These are phyloP conservation scores for Colinus virginianus DNA, from an alignment of 2,113 vertebrate genomes.

Conservation along the genomic window DNA sequence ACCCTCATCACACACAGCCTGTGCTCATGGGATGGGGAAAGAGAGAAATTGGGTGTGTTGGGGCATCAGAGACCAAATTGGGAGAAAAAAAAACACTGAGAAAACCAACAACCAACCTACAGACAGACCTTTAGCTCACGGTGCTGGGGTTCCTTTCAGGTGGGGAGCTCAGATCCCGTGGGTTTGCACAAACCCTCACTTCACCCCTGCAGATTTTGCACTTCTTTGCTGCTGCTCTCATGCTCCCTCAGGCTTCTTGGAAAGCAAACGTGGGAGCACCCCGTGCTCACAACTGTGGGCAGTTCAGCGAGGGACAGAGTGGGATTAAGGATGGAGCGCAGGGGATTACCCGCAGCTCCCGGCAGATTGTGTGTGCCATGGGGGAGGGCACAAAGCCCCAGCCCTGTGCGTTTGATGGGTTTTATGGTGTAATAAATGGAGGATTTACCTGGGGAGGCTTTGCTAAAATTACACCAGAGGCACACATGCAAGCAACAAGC, in stretches of 20 bases:
- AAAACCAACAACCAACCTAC: background rate
- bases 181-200: fast-evolving
- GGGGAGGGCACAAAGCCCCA: background rate
- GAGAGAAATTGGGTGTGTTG: background rate
- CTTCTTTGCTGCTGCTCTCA: fast-evolving
- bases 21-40: background rate
- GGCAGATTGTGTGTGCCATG: background rate
- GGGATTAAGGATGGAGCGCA: slow-evolving; percentile 10
- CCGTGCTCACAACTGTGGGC: fast-evolving
- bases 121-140: background rate
- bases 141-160: fast-evolving
- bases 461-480: background rate
- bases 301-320: background rate
- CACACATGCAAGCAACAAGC: fast-evolving
- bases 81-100: background rate
- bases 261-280: background rate
- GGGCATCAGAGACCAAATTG: background rate
- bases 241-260: fast-evolving
- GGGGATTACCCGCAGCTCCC: background rate
- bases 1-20: fast-evolving
- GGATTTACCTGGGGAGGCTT: background rate
- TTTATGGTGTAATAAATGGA: background rate
- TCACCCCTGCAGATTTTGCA: background rate
- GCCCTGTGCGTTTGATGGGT: background rate
- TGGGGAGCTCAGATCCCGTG: background rate